phyloP scores from a whole-genome alignment of 2,113 vertebrate species.

The Apodemus speciosus region DNA sequence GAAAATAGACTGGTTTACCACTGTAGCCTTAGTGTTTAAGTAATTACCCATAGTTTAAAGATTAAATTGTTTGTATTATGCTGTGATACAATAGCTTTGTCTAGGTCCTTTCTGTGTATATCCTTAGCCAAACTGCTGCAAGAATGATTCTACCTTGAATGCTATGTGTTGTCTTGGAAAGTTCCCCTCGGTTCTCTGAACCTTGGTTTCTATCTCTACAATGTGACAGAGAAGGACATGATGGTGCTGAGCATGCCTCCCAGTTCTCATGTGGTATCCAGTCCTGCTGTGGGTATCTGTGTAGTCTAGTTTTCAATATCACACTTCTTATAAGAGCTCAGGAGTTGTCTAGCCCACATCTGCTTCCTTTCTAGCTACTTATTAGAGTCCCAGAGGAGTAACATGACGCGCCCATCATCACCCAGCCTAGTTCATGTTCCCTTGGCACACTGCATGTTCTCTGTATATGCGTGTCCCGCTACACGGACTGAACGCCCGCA shows the following conservation, averaged over 20 bases:
- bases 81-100: slow-evolving; percentile 71
- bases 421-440: no score
- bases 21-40: background rate
- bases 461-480: background rate
- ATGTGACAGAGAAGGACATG: background rate
- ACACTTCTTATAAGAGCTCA: background rate
- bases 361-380: background rate
- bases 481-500: background rate
- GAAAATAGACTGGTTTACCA: background rate
- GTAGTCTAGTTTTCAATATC: background rate
- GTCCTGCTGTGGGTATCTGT: background rate
- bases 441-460: background rate
- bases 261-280: background rate
- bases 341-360: background rate
- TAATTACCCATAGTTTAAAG: background rate
- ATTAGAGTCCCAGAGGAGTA: background rate
- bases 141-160: slow-evolving; percentile 66
- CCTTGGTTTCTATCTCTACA: background rate
- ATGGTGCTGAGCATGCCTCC: background rate
- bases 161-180: slow-evolving; percentile 12
- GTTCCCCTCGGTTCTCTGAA: background rate
- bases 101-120: slow-evolving; percentile 72
- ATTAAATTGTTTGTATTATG: background rate
- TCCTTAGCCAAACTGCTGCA: slow-evolving; percentile 72
- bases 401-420: background rate